Conservation (phyloP, 2,888 invertebrate genomes). For the Phragmatobia fuliginosa region DNA sequence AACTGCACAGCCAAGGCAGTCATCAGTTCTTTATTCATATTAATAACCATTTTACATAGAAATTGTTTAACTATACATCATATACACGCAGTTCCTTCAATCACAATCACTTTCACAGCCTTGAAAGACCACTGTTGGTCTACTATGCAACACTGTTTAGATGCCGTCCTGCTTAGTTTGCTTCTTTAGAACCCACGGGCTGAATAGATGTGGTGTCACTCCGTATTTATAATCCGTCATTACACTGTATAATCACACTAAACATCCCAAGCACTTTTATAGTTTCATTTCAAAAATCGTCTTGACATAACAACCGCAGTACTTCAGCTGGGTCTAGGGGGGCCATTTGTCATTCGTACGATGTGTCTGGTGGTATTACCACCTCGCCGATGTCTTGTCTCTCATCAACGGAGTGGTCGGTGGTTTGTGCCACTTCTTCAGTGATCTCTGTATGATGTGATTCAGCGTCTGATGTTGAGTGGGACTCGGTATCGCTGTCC, state of each 20-base stretch:
- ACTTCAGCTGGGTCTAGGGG: conserved; percentile 3
- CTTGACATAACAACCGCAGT: conserved; percentile 1
- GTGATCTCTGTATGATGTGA: conserved; percentile 25
- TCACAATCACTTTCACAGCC: too few relatives aligned
- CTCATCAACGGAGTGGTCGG: conserved; percentile 20
- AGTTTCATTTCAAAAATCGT: neutral
- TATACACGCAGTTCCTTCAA: neutral
- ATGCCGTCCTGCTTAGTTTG: too few relatives aligned
- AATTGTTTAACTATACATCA: neutral
- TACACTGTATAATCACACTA: neutral
- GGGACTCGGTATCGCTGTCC: conserved; percentile 52
- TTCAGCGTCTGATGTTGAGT: conserved; percentile 39
- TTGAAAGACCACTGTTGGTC: too few relatives aligned
- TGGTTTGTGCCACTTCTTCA: conserved; percentile 36
- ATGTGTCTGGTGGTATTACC: conserved; percentile 10
- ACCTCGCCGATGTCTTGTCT: conserved; percentile 14
- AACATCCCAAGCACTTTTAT: neutral
- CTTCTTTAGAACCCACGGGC: too few relatives aligned
- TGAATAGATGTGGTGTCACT: too few relatives aligned
- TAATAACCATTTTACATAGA: too few relatives aligned
- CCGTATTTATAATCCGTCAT: neutral
- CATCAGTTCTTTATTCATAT: neutral
- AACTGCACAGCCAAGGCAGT: too few relatives aligned
- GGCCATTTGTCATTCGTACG: conserved; percentile 18
- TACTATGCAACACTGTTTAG: too few relatives aligned